Evolutionary conservation across 2,888 invertebrate species (phyloP), one percentile per base, ranked within the genome.

Genomic region (Carabus problematicus): DNA sequence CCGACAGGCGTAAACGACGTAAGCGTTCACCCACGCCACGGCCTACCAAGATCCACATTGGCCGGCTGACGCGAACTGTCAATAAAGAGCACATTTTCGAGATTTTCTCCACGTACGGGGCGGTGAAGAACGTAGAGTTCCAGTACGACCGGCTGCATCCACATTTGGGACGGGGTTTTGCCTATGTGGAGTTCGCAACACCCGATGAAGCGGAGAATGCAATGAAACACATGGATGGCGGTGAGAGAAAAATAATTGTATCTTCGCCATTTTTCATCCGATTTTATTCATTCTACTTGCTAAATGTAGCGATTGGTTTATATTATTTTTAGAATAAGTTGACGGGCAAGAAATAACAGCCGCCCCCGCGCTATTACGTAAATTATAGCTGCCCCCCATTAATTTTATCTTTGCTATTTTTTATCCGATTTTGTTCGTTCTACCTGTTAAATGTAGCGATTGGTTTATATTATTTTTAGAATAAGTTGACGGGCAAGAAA

Each of bases 191-290:
- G 78, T 99, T 93, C 82, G 91, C 89, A 73, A 94, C 90, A 64
- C 87, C 96, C 0, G 98, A 98, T 74, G 97, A 98, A 81, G 98
- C 98, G 16, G 97, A 98, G 80, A 96, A 97, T 81, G 98, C 98
- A 0, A 95, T 98, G 90, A 98, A 98, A 82, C 96, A 98, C 79
- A 98, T 99, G 98, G 98, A 99, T 83, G 98, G 98, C 79, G 99
- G 93, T 89, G 83, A 75, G 72, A 43, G 64, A 41, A n/a, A n/a
- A n/a, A n/a, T n/a, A n/a, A n/a, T n/a, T n/a, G n/a, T n/a, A 29
- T 29, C 29, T 62, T 49, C 29, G 39, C 52, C 55, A 45, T 11
- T 43, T 9, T 64, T 16, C 8, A 63, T 59, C 7, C 58, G 45
- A 41, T 56, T 52, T 29, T n/a, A 40, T 52, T 14, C 60, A n/a